A percentile compares a stretch with the other conserved stretches of the same genome.
Evolutionary conservation across 2,888 invertebrate species (phyloP).

Genomic region (Carabus problematicus): DNA sequence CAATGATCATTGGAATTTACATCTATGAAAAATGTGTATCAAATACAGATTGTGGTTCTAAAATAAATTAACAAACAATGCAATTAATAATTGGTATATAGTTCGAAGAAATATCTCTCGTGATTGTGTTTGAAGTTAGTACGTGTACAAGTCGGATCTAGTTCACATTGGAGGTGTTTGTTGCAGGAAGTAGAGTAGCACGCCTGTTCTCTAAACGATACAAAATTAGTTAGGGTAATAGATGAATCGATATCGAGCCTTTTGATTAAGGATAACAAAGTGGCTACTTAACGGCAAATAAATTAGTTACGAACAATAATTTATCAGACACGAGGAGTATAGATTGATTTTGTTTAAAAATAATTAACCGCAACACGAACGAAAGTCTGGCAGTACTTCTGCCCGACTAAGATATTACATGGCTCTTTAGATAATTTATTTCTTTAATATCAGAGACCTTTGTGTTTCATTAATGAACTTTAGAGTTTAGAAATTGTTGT

Average conservation of each 20-base stretch:
- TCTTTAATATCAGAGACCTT: neutral
- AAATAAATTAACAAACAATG: no score
- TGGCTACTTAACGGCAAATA: conserved; percentile 42
- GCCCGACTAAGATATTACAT: neutral
- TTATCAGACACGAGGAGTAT: conserved; percentile 31
- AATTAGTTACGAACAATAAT: conserved; percentile 42
- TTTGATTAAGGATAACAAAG: conserved; percentile 40
- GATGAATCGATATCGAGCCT: conserved; percentile 35
- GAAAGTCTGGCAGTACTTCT: no score
- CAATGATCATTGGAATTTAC: no score
- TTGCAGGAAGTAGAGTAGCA: neutral
- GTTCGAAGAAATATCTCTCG: no score
- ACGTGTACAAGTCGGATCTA: no score
- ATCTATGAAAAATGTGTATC: no score
- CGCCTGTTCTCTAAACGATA: conserved; percentile 10
- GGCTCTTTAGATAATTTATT: neutral
- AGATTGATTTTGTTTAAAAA: conserved; percentile 38
- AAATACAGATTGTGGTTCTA: no score
- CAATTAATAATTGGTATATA: no score
- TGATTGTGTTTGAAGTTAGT: neutral
- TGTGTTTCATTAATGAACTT: conserved; percentile 11
- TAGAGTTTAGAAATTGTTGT: conserved; percentile 3
- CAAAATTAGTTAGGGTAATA: conserved; percentile 34
- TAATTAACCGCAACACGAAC: conserved; percentile 21
- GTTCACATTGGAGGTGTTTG: neutral